Percentiles rank a stretch among this genome's conserved stretches.
Evolutionary conservation across 2,113 vertebrate species (phyloP).

Genomic region (Tupaia chinensis): DNA sequence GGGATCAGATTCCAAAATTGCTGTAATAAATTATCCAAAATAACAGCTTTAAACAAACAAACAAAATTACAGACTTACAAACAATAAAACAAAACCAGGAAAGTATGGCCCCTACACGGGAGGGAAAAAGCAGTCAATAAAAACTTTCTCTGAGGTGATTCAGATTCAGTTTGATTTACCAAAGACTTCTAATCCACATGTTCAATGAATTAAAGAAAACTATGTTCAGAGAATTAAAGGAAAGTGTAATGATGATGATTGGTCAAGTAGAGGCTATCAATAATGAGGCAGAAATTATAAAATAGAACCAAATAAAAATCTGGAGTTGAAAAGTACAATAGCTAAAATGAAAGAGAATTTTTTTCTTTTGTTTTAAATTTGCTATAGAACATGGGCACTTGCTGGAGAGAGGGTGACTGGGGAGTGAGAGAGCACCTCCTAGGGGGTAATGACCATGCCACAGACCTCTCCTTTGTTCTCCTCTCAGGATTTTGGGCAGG

Average conservation of each 20-base stretch:
- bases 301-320: not conserved
- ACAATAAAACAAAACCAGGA: not conserved
- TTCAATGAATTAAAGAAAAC: constrained; percentile 40
- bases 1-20: not conserved
- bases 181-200: not conserved
- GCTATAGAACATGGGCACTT: too few relatives aligned
- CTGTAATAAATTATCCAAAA: not conserved
- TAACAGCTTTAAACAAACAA: not conserved
- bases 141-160: not conserved
- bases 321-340: not conserved
- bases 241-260: not conserved
- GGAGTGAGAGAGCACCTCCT: too few relatives aligned
- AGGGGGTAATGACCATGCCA: too few relatives aligned
- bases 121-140: not conserved
- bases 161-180: not conserved
- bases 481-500: too few relatives aligned
- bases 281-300: not conserved
- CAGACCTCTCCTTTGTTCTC: too few relatives aligned
- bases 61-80: not conserved
- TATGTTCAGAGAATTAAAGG: not conserved
- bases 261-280: not conserved
- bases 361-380: too few relatives aligned
- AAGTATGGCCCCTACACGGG: not conserved
- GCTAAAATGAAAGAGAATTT: not conserved
- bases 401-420: too few relatives aligned